Evolutionary conservation across 2,797 vertebrate genomes (phyloP), one percentile per base, ranked within the genome.

Genomic region (Moxostoma hubbsi): DNA sequence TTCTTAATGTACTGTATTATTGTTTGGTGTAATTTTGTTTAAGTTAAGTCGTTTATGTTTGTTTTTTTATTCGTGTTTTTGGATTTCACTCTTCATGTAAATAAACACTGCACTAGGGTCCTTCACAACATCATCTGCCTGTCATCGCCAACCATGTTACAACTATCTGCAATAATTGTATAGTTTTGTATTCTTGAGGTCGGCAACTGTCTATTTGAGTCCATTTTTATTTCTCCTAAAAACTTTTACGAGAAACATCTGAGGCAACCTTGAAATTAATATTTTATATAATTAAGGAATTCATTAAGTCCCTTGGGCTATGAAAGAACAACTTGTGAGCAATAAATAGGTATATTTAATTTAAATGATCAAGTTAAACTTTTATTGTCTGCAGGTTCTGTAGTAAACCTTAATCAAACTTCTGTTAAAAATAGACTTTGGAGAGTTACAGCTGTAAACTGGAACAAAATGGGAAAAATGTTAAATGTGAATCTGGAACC

Each of bases 401-500:
- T 50, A 5, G 47, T 36, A 13, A 74, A 45, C 0, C 16, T 65
- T 46, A 63, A 74, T 64, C 36, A 75, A 75, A 46, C 13, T 43
- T 10, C 36, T 13, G 68, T 75, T 46, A 64, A 46, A 54, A 55
- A 46, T 13, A 36, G 6, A 5, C 7, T 47, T 63, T 0, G 36
- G 63, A n/a, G 5, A 16, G 18, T 57, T 57, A 18, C 13, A 16
- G 13, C 12, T 24, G 12, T 75, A 49, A 57, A 75, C 7, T 66
- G 36, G 24, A 18, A 65, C 49, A 53, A 63, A 74, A 53, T 5
- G 36, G 36, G 36, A 5, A 50, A 11, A 43, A 73, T 36, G 36
- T 36, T 50, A 58, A 18, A 18, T 59, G 16, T 9, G 10, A 59
- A 51, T 15, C n/a, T 45, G 12, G 5, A 6, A 73, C 58, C 50